Percentiles rank a stretch among this genome's conserved stretches.
Conservation (phyloP, 2,888 invertebrate genomes). For the Morpho helenor region DNA sequence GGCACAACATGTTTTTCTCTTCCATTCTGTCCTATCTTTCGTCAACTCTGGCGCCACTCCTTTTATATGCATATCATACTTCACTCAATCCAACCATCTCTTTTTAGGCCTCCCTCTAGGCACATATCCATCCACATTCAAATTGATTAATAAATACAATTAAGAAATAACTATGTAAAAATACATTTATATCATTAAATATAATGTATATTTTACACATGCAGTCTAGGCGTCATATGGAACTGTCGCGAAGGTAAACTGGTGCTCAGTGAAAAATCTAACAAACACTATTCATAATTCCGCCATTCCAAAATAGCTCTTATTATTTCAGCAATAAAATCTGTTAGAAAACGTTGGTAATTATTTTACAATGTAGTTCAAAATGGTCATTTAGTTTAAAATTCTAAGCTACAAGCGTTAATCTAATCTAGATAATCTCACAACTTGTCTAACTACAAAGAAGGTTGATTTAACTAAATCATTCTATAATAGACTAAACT, state of each 20-base stretch:
- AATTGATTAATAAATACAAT: background rate
- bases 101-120: no score
- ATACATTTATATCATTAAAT: conserved; percentile 6
- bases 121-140: no score
- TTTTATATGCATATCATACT: no score
- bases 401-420: conserved; percentile 11
- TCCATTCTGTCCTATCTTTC: no score
- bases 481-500: conserved; percentile 22
- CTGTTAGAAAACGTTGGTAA: background rate
- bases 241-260: conserved; percentile 38
- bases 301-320: conserved; percentile 21
- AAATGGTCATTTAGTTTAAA: conserved; percentile 33
- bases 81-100: no score
- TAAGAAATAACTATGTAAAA: background rate
- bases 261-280: conserved; percentile 34
- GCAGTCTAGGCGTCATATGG: conserved; percentile 20
- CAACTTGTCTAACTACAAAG: conserved; percentile 11
- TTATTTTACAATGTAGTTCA: conserved; percentile 29
- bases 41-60: no score
- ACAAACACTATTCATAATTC: conserved; percentile 18
- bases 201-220: conserved; percentile 28
- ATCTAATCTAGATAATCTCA: conserved; percentile 21
- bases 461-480: conserved; percentile 15
- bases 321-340: conserved; percentile 20
- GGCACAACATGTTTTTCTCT: no score